Percentiles rank a stretch among this genome's conserved stretches.
phyloP scores from a whole-genome alignment of 2,797 vertebrate species.

The Poecile montanus region DNA sequence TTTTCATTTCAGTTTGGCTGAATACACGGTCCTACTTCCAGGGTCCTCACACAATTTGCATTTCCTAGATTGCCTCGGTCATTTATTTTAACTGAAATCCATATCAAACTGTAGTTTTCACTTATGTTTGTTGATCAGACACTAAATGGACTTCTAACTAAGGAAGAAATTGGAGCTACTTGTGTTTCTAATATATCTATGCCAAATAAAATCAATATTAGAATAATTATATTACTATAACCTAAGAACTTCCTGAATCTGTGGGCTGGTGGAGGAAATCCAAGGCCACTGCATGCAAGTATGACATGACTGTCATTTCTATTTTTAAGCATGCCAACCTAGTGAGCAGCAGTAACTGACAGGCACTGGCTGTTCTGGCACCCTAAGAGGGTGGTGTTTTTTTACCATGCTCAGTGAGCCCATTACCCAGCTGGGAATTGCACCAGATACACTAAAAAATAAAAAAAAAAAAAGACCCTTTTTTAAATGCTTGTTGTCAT shows the following conservation, averaged over 20 bases:
- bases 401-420: background rate
- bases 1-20: background rate
- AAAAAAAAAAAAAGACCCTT: background rate
- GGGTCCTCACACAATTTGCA: background rate
- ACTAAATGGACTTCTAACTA: background rate
- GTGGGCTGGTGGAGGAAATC: background rate
- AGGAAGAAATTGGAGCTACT: background rate
- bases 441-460: background rate
- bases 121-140: background rate
- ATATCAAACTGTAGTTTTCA: background rate
- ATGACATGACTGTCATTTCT: background rate
- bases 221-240: background rate
- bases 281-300: background rate
- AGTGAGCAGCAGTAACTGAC: background rate
- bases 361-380: background rate
- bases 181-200: background rate
- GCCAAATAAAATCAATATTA: background rate
- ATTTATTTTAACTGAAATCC: background rate
- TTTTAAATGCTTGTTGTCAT: background rate
- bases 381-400: background rate
- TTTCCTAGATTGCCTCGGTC: background rate
- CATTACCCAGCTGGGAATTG: background rate
- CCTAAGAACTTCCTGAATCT: background rate
- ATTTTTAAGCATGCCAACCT: background rate
- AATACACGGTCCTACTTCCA: background rate